These are phyloP conservation scores for Cephus nigrinus DNA, from an alignment of 2,888 invertebrate genomes.

Conservation along the genomic window DNA sequence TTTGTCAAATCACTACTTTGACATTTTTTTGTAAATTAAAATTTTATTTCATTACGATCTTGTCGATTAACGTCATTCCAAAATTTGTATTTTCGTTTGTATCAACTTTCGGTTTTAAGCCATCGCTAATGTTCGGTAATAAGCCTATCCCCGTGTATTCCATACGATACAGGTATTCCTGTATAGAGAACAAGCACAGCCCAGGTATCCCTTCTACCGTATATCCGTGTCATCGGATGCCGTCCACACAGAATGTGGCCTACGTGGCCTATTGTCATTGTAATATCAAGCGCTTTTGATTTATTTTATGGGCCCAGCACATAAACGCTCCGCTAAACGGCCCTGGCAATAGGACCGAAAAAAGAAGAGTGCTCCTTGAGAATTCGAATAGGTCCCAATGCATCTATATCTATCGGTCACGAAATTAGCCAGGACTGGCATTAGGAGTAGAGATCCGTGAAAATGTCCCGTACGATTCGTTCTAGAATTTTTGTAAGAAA, in stretches of 20 bases:
- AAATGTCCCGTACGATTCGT: not conserved
- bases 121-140: constrained; percentile 14
- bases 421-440: not conserved
- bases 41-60: too few relatives aligned
- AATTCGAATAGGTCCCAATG: not conserved
- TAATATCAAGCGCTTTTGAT: constrained; percentile 55
- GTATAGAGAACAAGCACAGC: not conserved
- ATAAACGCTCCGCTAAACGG: constrained; percentile 41
- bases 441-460: not conserved
- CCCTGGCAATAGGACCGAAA: not conserved
- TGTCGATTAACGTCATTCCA: too few relatives aligned
- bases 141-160: constrained; percentile 21
- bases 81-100: not conserved
- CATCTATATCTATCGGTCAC: too few relatives aligned
- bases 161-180: constrained; percentile 10
- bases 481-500: too few relatives aligned
- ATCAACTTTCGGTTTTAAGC: not conserved
- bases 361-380: not conserved
- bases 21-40: too few relatives aligned
- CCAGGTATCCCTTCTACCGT: constrained; percentile 31
- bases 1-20: too few relatives aligned
- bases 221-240: constrained; percentile 43
- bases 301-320: constrained; percentile 53
- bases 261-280: constrained; percentile 53
- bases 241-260: constrained; percentile 34